Evolutionary conservation across 2,888 invertebrate species (phyloP), one percentile per base, ranked within the genome.

Genomic region (Helleia helle): DNA sequence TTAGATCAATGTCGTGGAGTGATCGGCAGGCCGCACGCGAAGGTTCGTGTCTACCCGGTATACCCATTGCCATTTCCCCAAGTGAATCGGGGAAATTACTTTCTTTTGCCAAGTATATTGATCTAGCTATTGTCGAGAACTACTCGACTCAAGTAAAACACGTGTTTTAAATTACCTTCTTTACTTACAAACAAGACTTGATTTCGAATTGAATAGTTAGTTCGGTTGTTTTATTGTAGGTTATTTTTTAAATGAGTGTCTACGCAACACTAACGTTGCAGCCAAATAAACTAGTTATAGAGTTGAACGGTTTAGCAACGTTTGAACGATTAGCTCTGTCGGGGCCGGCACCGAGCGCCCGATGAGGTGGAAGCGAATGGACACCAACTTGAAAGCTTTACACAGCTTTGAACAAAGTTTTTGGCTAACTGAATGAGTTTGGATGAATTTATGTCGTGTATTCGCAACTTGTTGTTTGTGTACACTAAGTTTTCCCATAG

Each of bases 11-110:
- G 38, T 30, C 18, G 38, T 22, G 44, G 52, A 55, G 50, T 56
- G 59, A 64, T 63, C 50, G 62, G 44, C 40, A 42, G 28, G 31
- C 38, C 46, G 46, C 69, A 69, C 69, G 69, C 68, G 50, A 67
- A 41, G 38, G 51, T 58, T 58, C 68, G 64, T 64, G 69, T 58
- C 54, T 39, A 51, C 44, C 46, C 45, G 34, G 29, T 42, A 44
- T 44, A 42, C 31, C 41, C 38, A 17, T 26, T n/a, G n/a, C 25
- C 29, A 27, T 22, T n/a, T n/a, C 39, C 42, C 29, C 48, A 41
- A 36, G 30, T 46, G 38, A 42, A 46, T 48, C 47, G 42, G 18
- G 12, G 34, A 34, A 18, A 34, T 34, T 18, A 22, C 18, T 22
- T 34, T 34, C 18, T 18, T 18, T 22, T 13, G 13, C 34, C 8